Evolutionary conservation across 1,140 invertebrate species (phyloP), one percentile per base, ranked within the genome.

Genomic region (Zaprionus taronus): DNA sequence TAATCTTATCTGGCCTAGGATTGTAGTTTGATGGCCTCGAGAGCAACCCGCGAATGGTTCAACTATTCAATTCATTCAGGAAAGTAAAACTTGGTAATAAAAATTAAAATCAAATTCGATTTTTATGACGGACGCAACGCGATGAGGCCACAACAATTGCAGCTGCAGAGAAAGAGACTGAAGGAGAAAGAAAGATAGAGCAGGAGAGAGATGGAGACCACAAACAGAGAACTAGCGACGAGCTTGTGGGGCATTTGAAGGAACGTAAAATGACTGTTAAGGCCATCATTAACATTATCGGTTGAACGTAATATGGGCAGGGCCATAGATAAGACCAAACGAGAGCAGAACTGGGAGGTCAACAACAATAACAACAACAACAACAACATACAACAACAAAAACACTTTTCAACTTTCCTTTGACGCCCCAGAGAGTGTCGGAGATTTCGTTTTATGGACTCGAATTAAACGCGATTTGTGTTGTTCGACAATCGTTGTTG

Each of bases 251-350:
- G 66, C 81, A 72, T 75, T 79, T 67, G 31, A 69, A 72, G 65
- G 74, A 53, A 76, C 67, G 72, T 87, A 77, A 87, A 87, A 84
- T 60, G 47, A 51, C 56, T 89, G 85, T 87, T 73, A 81, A 77
- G 71, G 81, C 78, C 78, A 73, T 90, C 81, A 87, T 87, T 87
- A 87, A 89, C 84, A 84, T 89, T 87, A 87, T 89, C 84, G 73
- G 53, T 12, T 51, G 55, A 57, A 57, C 49, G 67, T 81, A 85
- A 85, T 75, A 65, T 65, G 57, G 73, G 14, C 53, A 47, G 58
- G 56, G 63, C 49, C 66, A 47, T 20, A 72, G 66, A 72, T 65
- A 67, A 71, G 51, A 51, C 20, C 55, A 12, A 38, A 22, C 26
- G 6, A 64, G 36, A 41, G 53, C 14, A 44, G 6, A 41, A 55